phyloP scores from a whole-genome alignment of 35 echinoderm and acorn worm species.

The Ophiothrix spiculata region DNA sequence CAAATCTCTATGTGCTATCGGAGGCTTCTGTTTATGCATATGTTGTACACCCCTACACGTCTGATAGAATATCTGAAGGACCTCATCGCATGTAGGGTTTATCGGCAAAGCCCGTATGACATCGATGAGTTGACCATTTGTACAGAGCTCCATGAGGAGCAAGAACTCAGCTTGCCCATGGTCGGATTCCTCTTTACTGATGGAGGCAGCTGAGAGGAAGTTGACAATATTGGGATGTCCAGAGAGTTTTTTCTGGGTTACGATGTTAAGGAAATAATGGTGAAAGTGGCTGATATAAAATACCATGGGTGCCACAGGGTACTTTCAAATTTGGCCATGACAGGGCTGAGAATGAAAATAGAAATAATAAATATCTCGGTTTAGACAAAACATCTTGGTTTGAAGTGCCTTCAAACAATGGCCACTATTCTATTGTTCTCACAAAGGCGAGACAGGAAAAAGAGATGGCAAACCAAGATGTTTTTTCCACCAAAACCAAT shows the following conservation, averaged over 20 bases:
- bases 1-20: constrained; percentile 82
- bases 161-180: constrained; percentile 85
- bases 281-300: neutral
- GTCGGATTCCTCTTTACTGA: constrained; percentile 85
- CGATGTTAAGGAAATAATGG: constrained; percentile 17
- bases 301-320: neutral
- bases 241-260: constrained; percentile 85
- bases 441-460: too few relatives aligned
- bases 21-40: constrained; percentile 94
- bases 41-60: constrained; percentile 82
- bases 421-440: too few relatives aligned
- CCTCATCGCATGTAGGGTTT: constrained; percentile 71
- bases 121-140: constrained; percentile 72
- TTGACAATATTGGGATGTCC: constrained; percentile 89
- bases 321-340: neutral
- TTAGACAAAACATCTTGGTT: too few relatives aligned
- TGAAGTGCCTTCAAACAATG: too few relatives aligned
- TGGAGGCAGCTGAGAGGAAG: constrained; percentile 88
- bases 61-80: constrained; percentile 84
- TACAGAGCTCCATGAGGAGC: constrained; percentile 85
- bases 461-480: too few relatives aligned
- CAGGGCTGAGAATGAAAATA: neutral
- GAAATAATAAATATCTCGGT: neutral
- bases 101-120: constrained; percentile 20
- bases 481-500: too few relatives aligned